Percentiles rank a stretch among this genome's conserved stretches.
Evolutionary conservation across 2,113 vertebrate species (phyloP).

Genomic region (Tachuris rubrigastra): DNA sequence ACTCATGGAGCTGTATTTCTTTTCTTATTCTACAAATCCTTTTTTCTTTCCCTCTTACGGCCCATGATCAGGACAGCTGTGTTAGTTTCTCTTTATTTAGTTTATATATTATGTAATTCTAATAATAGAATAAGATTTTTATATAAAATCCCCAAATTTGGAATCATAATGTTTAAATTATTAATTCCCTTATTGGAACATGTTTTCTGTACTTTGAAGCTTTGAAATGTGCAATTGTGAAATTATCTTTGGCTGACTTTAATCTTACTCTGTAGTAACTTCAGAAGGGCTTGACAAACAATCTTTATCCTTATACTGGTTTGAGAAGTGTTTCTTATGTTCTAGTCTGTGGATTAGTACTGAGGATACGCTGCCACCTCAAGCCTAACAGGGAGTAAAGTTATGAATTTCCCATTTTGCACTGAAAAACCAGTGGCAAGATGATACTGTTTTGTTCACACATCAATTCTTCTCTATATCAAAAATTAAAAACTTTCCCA

Average conservation of each 20-base stretch:
- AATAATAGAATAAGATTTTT: neutral
- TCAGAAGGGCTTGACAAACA: slow-evolving; percentile 21
- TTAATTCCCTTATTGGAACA: neutral
- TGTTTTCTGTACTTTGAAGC: neutral
- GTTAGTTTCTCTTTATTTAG: neutral
- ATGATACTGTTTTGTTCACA: neutral
- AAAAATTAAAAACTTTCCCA: neutral
- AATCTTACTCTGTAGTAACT: slow-evolving; percentile 15
- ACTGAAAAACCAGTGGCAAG: neutral
- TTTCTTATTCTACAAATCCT: neutral
- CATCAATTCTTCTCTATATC: neutral
- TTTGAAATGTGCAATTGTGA: neutral
- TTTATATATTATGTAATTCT: neutral
- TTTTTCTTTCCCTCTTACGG: neutral
- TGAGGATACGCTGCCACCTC: neutral
- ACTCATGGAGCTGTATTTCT: neutral
- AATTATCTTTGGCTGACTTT: slow-evolving; percentile 27
- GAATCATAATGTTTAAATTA: neutral
- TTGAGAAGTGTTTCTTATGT: slow-evolving; percentile 19
- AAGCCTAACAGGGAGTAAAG: neutral
- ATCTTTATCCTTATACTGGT: slow-evolving; percentile 28
- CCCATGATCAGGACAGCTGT: neutral
- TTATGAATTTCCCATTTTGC: neutral
- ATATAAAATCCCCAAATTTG: neutral
- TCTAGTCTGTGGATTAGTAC: slow-evolving; percentile 17